Conservation (phyloP, 2,113 vertebrate genomes). For the Sylvilagus bachmani region DNA sequence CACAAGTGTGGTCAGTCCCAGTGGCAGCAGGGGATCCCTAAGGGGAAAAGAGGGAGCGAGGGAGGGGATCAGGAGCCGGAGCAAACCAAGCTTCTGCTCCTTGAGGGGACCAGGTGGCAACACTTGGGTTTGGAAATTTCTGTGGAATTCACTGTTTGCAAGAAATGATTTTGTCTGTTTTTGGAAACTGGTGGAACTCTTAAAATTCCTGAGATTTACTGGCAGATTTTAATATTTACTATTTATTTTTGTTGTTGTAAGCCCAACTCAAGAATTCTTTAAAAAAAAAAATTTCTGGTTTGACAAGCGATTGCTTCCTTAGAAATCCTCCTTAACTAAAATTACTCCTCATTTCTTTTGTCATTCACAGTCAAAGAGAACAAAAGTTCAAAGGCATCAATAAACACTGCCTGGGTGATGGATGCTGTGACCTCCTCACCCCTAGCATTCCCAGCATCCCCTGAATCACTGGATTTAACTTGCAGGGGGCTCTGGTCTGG, state of each 20-base stretch:
- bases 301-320: conserved; percentile 39
- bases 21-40: background rate
- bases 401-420: background rate
- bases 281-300: background rate
- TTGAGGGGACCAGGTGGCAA: conserved; percentile 28
- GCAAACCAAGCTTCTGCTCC: background rate
- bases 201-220: conserved; percentile 33
- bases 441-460: background rate
- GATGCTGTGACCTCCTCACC: no score
- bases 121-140: conserved; percentile 52
- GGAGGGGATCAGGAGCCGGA: background rate
- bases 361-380: background rate
- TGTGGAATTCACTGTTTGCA: conserved; percentile 56
- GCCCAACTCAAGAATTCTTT: conserved; percentile 4
- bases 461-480: background rate
- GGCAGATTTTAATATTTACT: background rate
- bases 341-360: background rate
- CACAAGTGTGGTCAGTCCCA: accelerated
- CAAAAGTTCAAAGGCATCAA: conserved; percentile 10
- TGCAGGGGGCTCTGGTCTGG: background rate
- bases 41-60: no score
- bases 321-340: conserved; percentile 17
- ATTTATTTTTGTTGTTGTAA: conserved; percentile 34
- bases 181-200: background rate
- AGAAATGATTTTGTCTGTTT: conserved; percentile 40